These are phyloP conservation scores for Nansenia antarctica DNA, from an alignment of 2,113 vertebrate species.

Conservation along the genomic window DNA sequence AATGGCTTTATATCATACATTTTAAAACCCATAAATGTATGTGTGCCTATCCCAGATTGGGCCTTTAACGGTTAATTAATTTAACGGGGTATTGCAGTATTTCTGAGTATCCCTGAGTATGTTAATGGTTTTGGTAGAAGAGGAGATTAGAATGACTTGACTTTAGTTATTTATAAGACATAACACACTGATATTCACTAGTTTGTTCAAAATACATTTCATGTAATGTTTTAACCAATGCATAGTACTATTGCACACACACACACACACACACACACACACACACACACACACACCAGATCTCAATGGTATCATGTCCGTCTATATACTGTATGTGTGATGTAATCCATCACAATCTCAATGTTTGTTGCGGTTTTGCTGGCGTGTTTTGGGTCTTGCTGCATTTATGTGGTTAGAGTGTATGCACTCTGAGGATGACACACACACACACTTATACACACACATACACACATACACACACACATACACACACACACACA, in stretches of 20 bases:
- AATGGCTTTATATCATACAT: too few species aligned
- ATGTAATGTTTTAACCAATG: not conserved
- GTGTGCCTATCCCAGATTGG: too few species aligned
- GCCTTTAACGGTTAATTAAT: too few species aligned
- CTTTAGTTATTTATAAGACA: too few species aligned
- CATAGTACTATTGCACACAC: not conserved
- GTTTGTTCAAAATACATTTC: not conserved
- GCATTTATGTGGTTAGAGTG: not conserved
- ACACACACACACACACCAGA: not conserved
- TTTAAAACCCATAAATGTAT: too few species aligned
- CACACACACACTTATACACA: not conserved
- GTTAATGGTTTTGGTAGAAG: too few species aligned
- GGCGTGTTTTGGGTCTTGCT: slow-evolving; percentile 5
- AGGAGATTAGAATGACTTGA: too few species aligned
- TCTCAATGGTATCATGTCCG: slow-evolving; percentile 52
- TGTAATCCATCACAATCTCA: slow-evolving; percentile 63
- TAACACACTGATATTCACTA: not conserved
- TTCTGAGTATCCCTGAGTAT: too few species aligned
- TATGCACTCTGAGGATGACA: not conserved
- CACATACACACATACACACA: not conserved
- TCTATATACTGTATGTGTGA: slow-evolving; percentile 64
- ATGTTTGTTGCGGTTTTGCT: slow-evolving; percentile 46
- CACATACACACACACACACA: not conserved
- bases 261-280: not conserved
- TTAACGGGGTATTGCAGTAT: too few species aligned